phyloP scores from a whole-genome alignment of 2,888 invertebrate genomes.

The Sphecodes monilicornis region DNA sequence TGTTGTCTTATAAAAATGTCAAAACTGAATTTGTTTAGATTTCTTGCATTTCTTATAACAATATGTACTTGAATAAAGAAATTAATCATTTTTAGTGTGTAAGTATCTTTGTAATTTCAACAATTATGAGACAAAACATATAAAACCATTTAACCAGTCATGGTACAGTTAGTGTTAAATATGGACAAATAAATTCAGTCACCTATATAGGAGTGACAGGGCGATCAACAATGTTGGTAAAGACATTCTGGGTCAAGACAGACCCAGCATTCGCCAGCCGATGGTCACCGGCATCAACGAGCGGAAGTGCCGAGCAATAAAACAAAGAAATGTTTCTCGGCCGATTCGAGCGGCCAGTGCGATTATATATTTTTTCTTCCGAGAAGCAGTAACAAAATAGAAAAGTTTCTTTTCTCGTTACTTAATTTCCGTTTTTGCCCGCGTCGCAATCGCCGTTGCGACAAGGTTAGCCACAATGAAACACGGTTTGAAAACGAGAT shows the following conservation, averaged over 20 bases:
- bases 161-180: too few species aligned
- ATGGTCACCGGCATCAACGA: not conserved
- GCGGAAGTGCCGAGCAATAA: not conserved
- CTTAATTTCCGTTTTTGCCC: slow-evolving; percentile 42
- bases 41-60: too few species aligned
- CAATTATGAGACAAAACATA: too few species aligned
- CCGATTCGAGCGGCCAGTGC: not conserved
- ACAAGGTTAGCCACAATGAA: slow-evolving; percentile 44
- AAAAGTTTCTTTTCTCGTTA: slow-evolving; percentile 33
- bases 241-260: not conserved
- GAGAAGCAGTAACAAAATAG: slow-evolving; percentile 28
- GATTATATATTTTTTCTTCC: slow-evolving; percentile 18
- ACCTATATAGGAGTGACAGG: too few species aligned
- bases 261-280: not conserved
- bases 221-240: too few species aligned
- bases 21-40: too few species aligned
- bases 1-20: too few species aligned
- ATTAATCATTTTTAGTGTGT: too few species aligned
- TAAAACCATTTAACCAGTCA: too few species aligned
- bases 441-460: slow-evolving; percentile 9
- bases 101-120: too few species aligned
- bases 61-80: too few species aligned
- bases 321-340: slow-evolving; percentile 6
- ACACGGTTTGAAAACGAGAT: slow-evolving; percentile 5
- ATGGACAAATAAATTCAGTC: too few species aligned